Base-by-base conservation (phyloP, 2,113 vertebrate species). In the Peromyscus leucopus region DNA sequence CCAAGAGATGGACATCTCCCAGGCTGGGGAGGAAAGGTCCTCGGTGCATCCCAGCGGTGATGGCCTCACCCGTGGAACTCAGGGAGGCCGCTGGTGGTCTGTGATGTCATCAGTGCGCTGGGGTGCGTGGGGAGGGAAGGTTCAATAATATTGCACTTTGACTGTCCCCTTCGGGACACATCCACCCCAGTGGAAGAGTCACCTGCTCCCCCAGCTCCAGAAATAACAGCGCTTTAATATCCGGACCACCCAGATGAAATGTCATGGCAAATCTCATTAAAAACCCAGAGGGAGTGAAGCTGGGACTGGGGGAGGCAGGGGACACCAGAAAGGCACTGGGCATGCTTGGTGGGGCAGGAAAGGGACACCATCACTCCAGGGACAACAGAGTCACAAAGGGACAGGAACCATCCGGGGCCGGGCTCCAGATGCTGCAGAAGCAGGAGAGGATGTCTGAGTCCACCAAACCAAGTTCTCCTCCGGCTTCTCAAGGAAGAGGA, bases 171-270 rank as follows among this genome's bases (percentile, higher is more conserved):
- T 91, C 83, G 21, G 95, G 95, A 97, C 95, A 88, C 51, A 78
- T 91, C 94, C 33, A 83, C 86, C 95, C 96, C 95, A n/a, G 96
- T 74, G 69, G 80, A 95, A 95, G 87, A 87, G 97, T 88, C 94
- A 74, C 71, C 96, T 97, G 97, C 95, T 96, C 96, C 96, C 95
- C 69, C 69, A 90, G 90, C 97, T 98, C 94, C 97, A 96, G 97
- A 94, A 84, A 95, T 17, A 93, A 97, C 63, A 97, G 97, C 98
- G 98, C 95, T 96, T 98, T 98, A 85, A 93, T 98, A 95, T 97
- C 98, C 94, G 98, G 96, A 98, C 97, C 94, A 96, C 96, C 98
- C 97, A 83, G 97, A 97, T 98, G 99, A 99, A 99, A 99, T 99
- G 98, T 98, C 98, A 97, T 98, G 98, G 98, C 98, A 98, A 97